Base-by-base conservation (phyloP, 2,888 invertebrate genomes). In the Ophioninae sp. region DNA sequence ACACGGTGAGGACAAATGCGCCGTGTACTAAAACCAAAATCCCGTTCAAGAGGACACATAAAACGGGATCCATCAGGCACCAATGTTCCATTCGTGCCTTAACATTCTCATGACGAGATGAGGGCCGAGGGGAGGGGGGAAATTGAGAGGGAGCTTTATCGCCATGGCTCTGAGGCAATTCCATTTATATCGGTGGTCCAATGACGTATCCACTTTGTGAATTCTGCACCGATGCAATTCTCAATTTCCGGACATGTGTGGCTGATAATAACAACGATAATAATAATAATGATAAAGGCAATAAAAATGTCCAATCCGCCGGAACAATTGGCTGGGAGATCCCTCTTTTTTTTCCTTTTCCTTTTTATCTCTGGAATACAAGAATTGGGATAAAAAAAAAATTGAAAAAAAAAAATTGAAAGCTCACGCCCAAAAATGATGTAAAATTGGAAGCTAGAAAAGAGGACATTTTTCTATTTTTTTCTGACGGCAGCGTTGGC, bases 21-120 rank as follows among this genome's bases (percentile, higher is more conserved):
- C 44, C 30, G 30, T 44, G 71, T 39, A 82, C 64, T 71, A 56
- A 79, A 79, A 82, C 64, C 74, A n/a, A 79, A 79, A 82, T 79
- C 74, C 75, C 64, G 64, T 69, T 71, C 56, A 63, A 74, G 65
- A 59, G 71, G 51, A 61, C 44, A 20, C 59, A 77, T 78, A 73
- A 73, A 82, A 74, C 56, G 71, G 41, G n/a, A 64, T 22, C 71
- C 56, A 71, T 78, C 51, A 58, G 64, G 44, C 64, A 65, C 41
- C 56, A 75, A 51, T 79, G 64, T 75, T 71, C 75, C 74, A 64
- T 71, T 30, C 58, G 58, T 30, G 69, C 22, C 39, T 68, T 81
- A 58, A 61, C 41, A 69, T 56, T 69, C 30, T 72, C 71, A 41
- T 72, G 58, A 51, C 77, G 51, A 51, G 51, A 51, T 3, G 51